Conservation (phyloP, 2,113 vertebrate species). For the Poecile atricapillus region DNA sequence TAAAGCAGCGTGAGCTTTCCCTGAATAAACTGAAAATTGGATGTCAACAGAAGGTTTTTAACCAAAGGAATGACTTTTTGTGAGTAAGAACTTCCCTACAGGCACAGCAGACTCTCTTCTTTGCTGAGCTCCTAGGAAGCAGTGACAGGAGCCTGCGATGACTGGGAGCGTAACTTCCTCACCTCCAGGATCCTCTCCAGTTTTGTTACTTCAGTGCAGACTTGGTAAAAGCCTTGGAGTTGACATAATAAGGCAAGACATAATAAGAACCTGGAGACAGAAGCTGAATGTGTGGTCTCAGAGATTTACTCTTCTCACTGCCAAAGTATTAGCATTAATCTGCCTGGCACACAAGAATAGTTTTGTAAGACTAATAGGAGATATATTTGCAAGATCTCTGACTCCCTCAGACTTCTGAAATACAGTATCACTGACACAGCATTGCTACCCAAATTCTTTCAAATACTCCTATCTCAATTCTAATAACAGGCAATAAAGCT, state of each 20-base stretch:
- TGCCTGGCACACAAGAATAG: neutral
- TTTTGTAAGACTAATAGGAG: neutral
- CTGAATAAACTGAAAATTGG: conserved; percentile 17
- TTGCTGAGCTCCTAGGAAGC: neutral
- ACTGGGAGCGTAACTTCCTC: neutral
- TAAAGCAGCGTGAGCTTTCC: neutral
- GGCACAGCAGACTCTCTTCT: neutral
- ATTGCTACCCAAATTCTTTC: neutral
- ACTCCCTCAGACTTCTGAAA: neutral
- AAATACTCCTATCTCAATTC: neutral
- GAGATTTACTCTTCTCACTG: neutral
- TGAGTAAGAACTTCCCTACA: neutral
- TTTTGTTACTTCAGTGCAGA: neutral
- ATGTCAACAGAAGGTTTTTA: conserved; percentile 30
- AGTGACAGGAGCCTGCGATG: neutral
- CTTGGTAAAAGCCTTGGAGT: neutral
- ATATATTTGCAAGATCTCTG: neutral
- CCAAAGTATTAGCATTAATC: neutral
- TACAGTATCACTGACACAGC: neutral
- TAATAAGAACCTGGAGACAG: neutral
- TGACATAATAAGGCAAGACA: neutral
- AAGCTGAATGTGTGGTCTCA: neutral
- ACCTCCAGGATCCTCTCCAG: neutral
- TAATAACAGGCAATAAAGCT: neutral
- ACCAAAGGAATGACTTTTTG: neutral